phyloP scores from a whole-genome alignment of 23 tunicate species.

The Phallusia fumigata region DNA sequence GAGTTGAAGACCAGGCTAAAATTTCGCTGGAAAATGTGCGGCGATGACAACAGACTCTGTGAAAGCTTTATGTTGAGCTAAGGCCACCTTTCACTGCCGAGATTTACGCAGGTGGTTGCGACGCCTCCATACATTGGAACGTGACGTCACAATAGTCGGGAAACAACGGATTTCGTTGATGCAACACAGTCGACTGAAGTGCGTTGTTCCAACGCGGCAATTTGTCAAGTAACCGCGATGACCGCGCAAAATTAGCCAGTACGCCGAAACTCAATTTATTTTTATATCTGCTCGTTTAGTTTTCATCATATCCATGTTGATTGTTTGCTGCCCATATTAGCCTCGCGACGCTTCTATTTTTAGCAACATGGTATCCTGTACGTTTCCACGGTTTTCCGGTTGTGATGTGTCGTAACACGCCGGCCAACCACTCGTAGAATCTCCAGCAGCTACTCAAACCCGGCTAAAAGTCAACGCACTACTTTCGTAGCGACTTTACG shows the following conservation, averaged over 20 bases:
- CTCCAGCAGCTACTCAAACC: neutral
- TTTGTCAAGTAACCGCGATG: neutral
- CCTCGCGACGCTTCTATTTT: neutral
- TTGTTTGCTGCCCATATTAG: neutral
- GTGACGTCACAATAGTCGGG: neutral
- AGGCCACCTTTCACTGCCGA: neutral
- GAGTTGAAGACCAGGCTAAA: no score
- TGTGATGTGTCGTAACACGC: neutral
- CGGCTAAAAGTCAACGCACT: neutral
- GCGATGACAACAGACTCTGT: neutral
- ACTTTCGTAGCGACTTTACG: neutral
- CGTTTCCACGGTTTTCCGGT: neutral
- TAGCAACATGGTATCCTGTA: neutral
- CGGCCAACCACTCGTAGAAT: neutral
- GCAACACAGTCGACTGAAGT: neutral
- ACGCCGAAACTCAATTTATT: neutral
- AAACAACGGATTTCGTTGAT: neutral
- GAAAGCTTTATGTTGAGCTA: neutral
- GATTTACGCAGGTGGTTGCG: slow-evolving; percentile 1
- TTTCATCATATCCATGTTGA: neutral
- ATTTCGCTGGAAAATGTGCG: neutral
- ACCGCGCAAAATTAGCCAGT: neutral
- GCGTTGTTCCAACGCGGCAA: neutral
- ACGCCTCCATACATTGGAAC: neutral
- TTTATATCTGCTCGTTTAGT: neutral